A percentile compares a stretch with the other conserved stretches of the same genome.
Conservation (phyloP, 2,888 invertebrate genomes). For the Amiota communis region DNA sequence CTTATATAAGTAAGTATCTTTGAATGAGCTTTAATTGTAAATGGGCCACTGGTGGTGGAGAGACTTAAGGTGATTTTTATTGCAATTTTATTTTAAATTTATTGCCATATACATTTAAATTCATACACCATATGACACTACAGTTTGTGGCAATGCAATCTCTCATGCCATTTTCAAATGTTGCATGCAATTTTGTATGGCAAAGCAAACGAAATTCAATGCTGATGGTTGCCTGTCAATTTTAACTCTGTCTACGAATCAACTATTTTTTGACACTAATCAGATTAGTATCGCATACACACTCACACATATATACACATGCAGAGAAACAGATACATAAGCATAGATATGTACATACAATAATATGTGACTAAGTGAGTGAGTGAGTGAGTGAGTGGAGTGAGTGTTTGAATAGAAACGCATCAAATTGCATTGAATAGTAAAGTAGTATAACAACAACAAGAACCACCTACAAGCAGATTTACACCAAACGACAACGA, state of each 20-base stretch:
- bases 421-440: conserved; percentile 57
- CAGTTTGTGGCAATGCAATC: not conserved
- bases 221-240: conserved; percentile 27
- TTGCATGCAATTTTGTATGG: conserved; percentile 1
- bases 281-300: conserved; percentile 70
- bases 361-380: not conserved
- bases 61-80: too few relatives aligned
- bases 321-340: conserved; percentile 35
- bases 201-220: conserved; percentile 7
- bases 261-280: conserved; percentile 69
- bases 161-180: conserved; percentile 9
- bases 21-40: conserved; percentile 69
- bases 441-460: conserved; percentile 11
- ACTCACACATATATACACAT: conserved; percentile 34
- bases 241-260: conserved; percentile 15
- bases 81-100: too few relatives aligned
- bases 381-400: too few relatives aligned
- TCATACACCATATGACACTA: too few relatives aligned
- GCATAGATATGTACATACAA: not conserved
- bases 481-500: conserved; percentile 12
- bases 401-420: conserved; percentile 31
- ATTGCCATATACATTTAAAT: too few relatives aligned
- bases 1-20: conserved; percentile 41
- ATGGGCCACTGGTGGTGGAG: not conserved
- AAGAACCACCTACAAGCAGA: conserved; percentile 30